phyloP scores from a whole-genome alignment of 2,797 vertebrate species.

The Spea hammondii region DNA sequence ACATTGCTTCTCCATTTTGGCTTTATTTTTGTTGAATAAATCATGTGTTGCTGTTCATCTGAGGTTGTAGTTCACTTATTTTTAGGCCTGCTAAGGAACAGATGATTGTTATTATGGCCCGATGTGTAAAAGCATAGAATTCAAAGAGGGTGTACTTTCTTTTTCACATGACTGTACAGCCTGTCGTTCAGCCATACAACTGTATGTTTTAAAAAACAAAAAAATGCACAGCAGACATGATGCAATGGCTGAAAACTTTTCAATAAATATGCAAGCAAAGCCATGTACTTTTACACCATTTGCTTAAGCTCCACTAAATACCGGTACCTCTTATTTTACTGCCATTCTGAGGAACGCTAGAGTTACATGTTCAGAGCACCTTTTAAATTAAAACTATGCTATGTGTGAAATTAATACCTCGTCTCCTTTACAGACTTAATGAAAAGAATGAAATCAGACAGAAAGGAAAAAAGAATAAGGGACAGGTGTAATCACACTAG shows the following conservation, averaged over 20 bases:
- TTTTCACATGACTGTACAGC: too few relatives aligned
- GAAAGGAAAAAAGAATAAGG: background rate
- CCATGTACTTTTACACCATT: constrained; percentile 2
- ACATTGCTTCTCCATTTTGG: too few relatives aligned
- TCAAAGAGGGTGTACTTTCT: too few relatives aligned
- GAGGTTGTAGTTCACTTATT: too few relatives aligned
- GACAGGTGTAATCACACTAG: constrained; percentile 8
- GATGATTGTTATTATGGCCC: too few relatives aligned
- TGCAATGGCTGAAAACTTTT: background rate
- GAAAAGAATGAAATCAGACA: background rate
- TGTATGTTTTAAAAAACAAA: background rate
- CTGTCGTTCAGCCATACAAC: too few relatives aligned
- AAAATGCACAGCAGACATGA: background rate
- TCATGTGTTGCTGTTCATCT: too few relatives aligned
- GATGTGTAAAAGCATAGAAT: too few relatives aligned
- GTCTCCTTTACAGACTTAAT: background rate
- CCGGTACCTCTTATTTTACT: background rate
- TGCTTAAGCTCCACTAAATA: background rate
- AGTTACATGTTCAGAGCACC: background rate
- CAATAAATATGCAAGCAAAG: background rate
- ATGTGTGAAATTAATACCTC: constrained; percentile 13
- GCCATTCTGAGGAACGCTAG: background rate
- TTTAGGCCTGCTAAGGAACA: too few relatives aligned
- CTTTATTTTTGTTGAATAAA: too few relatives aligned
- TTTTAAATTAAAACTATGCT: background rate